Percentiles rank a stretch among this genome's conserved stretches.
These are phyloP conservation scores for Symphodus melops DNA, from an alignment of 2,113 vertebrate genomes.

Conservation along the genomic window DNA sequence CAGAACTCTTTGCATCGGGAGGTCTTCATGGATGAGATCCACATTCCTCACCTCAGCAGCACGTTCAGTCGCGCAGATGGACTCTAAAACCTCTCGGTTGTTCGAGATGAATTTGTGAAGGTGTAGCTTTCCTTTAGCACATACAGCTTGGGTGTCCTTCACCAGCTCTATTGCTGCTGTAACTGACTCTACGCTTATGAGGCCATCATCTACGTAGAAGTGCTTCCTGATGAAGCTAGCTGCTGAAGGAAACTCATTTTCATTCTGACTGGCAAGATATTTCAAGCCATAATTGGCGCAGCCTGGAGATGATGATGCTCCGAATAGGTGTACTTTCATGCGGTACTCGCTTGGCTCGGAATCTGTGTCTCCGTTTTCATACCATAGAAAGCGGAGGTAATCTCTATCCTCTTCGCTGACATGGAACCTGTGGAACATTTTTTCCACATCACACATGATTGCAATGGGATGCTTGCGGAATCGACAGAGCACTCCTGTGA, in stretches of 20 bases:
- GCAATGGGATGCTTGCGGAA: not conserved
- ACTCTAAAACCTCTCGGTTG: too few species aligned
- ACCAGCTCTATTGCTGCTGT: too few species aligned
- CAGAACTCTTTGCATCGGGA: too few species aligned
- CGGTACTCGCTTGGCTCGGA: not conserved
- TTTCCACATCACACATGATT: slow-evolving; percentile 7
- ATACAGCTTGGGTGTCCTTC: too few species aligned
- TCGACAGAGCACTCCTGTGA: slow-evolving; percentile 31
- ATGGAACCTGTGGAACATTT: slow-evolving; percentile 13
- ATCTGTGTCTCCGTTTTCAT: not conserved
- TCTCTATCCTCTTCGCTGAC: not conserved
- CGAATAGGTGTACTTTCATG: not conserved
- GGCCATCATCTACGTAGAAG: too few species aligned
- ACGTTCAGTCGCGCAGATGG: too few species aligned
- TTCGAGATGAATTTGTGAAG: too few species aligned
- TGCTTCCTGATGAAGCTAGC: too few species aligned
- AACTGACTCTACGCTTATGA: too few species aligned
- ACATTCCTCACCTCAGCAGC: too few species aligned
- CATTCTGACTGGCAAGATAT: not conserved
- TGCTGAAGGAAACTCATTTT: not conserved
- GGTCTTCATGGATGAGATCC: too few species aligned
- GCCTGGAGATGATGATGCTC: not conserved
- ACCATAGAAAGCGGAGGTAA: not conserved
- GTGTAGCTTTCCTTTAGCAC: too few species aligned
- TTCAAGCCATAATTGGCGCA: slow-evolving; percentile 1